Base-by-base conservation (phyloP, 1,140 invertebrate species). In the Stegodyphus mimosarum region DNA sequence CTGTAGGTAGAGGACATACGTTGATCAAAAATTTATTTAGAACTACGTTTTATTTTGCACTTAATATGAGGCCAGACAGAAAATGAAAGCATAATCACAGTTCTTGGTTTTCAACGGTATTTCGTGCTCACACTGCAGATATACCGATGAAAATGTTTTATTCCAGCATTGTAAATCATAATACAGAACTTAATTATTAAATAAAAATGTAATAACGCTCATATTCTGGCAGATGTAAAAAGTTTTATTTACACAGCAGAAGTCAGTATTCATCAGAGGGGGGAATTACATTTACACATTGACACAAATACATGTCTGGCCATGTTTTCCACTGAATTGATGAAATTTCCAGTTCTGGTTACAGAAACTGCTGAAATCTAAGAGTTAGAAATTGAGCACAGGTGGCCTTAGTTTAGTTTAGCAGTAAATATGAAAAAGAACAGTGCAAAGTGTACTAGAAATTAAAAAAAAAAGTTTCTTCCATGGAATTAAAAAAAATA, bases 161-260 rank as follows among this genome's bases (percentile, higher is more conserved):
- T 67, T 67, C 64, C 0, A 67, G 64, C 64, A 15, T 18, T 67
- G 7, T 18, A 67, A n/a, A 67, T 67, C 9, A 60, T 60, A 60
- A 60, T 60, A 67, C 64, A 67, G 64, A 67, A 67, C 9, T 17
- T 67, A 7, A 67, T 17, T 17, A 7, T n/a, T 67, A 67, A 9
- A n/a, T 67, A 67, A 67, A 83, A 64, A 74, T 74, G 64, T 83
- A 48, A 33, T 73, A 74, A 83, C 60, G 48, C 55, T 67, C 71
- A 33, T 67, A 53, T 83, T 84, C 71, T 76, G 81, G 81, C 81
- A 84, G 81, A 84, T 84, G 81, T 84, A 84, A 84, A 84, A 84
- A 84, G 81, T 84, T 84, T 84, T 84, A 84, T 84, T 84, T 84
- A 84, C 81, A 84, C 81, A 84, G 81, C 81, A 84, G 72, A 84